phyloP scores from a whole-genome alignment of 2,888 invertebrate genomes.

The Oxycera nigricornis region DNA sequence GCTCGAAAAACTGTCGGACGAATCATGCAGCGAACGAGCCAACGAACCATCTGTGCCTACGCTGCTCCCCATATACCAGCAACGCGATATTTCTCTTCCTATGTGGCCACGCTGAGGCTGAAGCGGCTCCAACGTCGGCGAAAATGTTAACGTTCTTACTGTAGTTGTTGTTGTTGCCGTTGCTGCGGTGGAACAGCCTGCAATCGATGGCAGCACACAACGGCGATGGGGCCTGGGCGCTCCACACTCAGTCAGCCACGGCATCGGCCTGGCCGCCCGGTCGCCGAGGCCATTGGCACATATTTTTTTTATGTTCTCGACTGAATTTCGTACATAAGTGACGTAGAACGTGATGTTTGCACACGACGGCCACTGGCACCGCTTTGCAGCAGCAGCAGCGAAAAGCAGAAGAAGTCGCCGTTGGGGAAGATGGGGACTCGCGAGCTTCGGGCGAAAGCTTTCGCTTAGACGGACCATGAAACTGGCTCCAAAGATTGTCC shows the following conservation, averaged over 20 bases:
- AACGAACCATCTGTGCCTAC: slow-evolving; percentile 42
- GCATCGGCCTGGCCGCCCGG: slow-evolving; percentile 48
- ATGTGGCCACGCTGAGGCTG: slow-evolving; percentile 26
- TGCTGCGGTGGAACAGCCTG: slow-evolving; percentile 40
- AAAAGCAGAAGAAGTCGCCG: neutral
- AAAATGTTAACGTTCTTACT: slow-evolving; percentile 41
- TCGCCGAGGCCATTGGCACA: slow-evolving; percentile 55
- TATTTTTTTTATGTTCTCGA: slow-evolving; percentile 50
- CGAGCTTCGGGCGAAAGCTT: slow-evolving; percentile 14
- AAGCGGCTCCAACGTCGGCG: slow-evolving; percentile 31
- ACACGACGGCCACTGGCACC: slow-evolving; percentile 36
- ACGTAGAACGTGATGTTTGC: slow-evolving; percentile 41
- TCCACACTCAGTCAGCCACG: slow-evolving; percentile 17
- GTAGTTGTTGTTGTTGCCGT: slow-evolving; percentile 23
- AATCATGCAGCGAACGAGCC: slow-evolving; percentile 43
- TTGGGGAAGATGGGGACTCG: neutral
- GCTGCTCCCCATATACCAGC: slow-evolving; percentile 38
- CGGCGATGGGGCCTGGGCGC: slow-evolving; percentile 21
- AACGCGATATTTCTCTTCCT: slow-evolving; percentile 46
- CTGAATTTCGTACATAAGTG: slow-evolving; percentile 46
- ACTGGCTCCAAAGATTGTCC: neutral
- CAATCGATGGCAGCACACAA: slow-evolving; percentile 41
- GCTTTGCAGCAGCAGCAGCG: neutral
- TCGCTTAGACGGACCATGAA: neutral
- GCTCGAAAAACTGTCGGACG: slow-evolving; percentile 37